phyloP scores from a whole-genome alignment of 2,888 invertebrate genomes.

The Priocnemis perturbator region DNA sequence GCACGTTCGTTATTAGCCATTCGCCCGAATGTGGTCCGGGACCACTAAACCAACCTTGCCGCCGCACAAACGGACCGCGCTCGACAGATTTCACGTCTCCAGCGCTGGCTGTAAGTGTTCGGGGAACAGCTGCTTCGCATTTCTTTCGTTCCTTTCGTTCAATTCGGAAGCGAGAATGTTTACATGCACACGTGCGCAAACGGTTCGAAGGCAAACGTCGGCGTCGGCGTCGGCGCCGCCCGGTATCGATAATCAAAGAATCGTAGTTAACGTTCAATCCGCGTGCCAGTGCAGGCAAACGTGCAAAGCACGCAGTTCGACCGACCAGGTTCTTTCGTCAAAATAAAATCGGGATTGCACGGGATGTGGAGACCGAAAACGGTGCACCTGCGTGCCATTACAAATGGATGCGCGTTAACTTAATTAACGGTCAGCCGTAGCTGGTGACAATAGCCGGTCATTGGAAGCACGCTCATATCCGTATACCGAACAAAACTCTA shows the following conservation, averaged over 20 bases:
- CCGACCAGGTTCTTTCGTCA: constrained; percentile 28
- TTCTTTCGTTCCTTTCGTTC: too few species aligned
- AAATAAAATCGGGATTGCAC: constrained; percentile 45
- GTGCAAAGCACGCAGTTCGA: too few species aligned
- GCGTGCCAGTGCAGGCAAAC: too few species aligned
- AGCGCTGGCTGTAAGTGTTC: too few species aligned
- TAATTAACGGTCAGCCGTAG: constrained; percentile 53
- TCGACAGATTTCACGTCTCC: constrained; percentile 4
- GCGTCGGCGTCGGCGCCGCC: too few species aligned
- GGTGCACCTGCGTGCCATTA: constrained; percentile 41
- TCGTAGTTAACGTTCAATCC: too few species aligned
- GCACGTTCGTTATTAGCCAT: constrained; percentile 72
- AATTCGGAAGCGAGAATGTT: too few species aligned
- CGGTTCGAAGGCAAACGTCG: too few species aligned
- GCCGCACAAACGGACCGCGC: constrained; percentile 34
- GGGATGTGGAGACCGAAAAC: constrained; percentile 48
- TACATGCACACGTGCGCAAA: too few species aligned
- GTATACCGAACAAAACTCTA: constrained; percentile 31
- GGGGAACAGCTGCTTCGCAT: too few species aligned
- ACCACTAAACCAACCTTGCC: constrained; percentile 61
- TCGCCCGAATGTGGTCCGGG: constrained; percentile 55
- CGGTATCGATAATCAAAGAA: too few species aligned
- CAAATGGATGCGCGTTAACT: constrained; percentile 58
- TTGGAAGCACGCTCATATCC: constrained; percentile 40
- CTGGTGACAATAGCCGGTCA: constrained; percentile 43